These are phyloP conservation scores for Pachyseris speciosa DNA, from an alignment of 64 coral and sea anemone species.

Conservation along the genomic window DNA sequence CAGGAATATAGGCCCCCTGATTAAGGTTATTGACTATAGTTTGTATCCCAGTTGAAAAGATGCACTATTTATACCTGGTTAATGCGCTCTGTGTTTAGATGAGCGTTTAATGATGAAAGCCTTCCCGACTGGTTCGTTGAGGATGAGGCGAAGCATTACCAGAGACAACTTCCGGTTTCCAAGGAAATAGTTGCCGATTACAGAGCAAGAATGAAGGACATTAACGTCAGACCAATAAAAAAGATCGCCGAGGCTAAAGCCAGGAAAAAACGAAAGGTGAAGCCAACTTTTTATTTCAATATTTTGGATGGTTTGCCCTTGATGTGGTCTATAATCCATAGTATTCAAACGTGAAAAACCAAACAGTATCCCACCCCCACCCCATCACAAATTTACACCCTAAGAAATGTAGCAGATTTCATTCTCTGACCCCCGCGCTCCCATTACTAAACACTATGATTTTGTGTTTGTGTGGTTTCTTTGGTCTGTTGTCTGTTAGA, in stretches of 20 bases:
- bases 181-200: constrained; percentile 92
- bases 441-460: too few species aligned
- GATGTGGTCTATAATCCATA: not conserved
- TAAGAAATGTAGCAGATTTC: too few species aligned
- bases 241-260: constrained; percentile 97
- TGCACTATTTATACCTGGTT: not conserved
- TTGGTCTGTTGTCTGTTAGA: too few species aligned
- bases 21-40: not conserved
- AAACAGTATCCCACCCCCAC: too few species aligned
- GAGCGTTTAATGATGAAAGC: constrained; percentile 88
- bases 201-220: constrained; percentile 86
- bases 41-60: too few species aligned
- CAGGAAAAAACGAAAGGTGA: constrained; percentile 93
- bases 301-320: not conserved
- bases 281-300: too few species aligned
- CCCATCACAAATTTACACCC: too few species aligned
- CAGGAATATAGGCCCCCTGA: too few species aligned
- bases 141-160: constrained; percentile 83
- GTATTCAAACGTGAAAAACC: not conserved
- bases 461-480: too few species aligned
- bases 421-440: too few species aligned
- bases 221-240: constrained; percentile 94
- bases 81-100: constrained; percentile 41
- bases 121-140: constrained; percentile 89
- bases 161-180: constrained; percentile 79